These are phyloP conservation scores for Beroe forskalii DNA, from an alignment of 37 sponge, comb jelly and placozoan genomes.

Conservation along the genomic window DNA sequence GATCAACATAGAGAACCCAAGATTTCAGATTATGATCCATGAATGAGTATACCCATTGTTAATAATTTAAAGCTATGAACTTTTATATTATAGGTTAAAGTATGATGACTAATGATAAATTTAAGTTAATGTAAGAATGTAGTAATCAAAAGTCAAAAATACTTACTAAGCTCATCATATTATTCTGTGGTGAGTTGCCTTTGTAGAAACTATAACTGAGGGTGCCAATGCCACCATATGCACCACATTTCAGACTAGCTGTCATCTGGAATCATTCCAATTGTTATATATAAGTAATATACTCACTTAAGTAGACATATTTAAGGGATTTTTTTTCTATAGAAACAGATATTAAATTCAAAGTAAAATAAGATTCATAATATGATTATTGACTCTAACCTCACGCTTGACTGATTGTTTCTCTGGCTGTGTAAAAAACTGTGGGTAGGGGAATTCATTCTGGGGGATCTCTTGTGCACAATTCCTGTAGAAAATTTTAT, in stretches of 20 bases:
- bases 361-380: background rate
- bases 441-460: constrained; percentile 30
- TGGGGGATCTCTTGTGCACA: background rate
- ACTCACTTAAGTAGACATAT: background rate
- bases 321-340: background rate
- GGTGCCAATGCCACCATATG: constrained; percentile 18
- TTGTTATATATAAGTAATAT: background rate
- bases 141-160: background rate
- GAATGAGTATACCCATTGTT: no score
- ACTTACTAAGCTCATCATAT: constrained; percentile 45
- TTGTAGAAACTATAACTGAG: constrained; percentile 49
- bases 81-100: no score
- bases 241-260: constrained; percentile 16
- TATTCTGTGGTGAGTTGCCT: constrained; percentile 29
- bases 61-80: no score
- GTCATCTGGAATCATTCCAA: constrained; percentile 9
- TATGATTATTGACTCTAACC: background rate
- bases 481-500: no score
- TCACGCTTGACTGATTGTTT: constrained; percentile 58
- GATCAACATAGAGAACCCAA: no score
- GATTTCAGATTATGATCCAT: no score
- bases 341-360: background rate
- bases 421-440: constrained; percentile 47
- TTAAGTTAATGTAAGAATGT: no score
- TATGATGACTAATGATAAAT: no score